Evolutionary conservation across 2,888 invertebrate species (phyloP).

Genomic region (Philopedon plagiatum): DNA sequence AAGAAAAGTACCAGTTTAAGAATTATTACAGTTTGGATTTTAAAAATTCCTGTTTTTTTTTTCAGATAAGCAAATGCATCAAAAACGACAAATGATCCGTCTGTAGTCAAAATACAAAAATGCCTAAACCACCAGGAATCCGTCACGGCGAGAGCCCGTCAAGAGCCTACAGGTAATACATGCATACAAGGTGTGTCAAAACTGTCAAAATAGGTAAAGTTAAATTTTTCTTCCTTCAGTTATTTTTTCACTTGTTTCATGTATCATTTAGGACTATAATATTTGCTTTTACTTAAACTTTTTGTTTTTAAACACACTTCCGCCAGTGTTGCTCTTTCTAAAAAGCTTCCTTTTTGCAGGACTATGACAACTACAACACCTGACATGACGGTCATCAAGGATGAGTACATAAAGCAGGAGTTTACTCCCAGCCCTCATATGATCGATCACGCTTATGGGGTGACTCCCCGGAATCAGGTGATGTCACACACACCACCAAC

Average conservation of each 20-base stretch:
- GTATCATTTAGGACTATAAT: too few relatives aligned
- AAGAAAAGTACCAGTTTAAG: too few relatives aligned
- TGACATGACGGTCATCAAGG: constrained; percentile 70
- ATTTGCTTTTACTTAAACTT: too few relatives aligned
- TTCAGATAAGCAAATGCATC: constrained; percentile 20
- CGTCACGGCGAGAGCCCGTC: constrained; percentile 45
- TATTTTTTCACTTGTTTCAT: too few relatives aligned
- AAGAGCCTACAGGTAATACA: constrained; percentile 37
- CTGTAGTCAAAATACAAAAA: constrained; percentile 30
- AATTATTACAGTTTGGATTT: too few relatives aligned
- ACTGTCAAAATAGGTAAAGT: neutral
- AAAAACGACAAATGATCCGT: constrained; percentile 18
- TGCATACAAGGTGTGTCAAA: neutral
- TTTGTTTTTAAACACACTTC: too few relatives aligned
- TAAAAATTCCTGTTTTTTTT: constrained; percentile 34
- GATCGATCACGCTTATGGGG: constrained; percentile 90
- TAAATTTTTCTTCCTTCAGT: neutral
- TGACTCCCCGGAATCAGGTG: constrained; percentile 81
- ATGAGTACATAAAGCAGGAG: constrained; percentile 69
- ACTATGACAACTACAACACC: constrained; percentile 60
- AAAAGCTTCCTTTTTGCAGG: constrained; percentile 3
- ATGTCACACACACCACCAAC: constrained; percentile 66
- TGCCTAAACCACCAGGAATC: constrained; percentile 49
- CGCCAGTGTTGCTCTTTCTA: too few relatives aligned
- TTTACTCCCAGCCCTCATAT: constrained; percentile 81